Evolutionary conservation across 2,113 vertebrate genomes (phyloP).

Genomic region (Carlito syrichta): DNA sequence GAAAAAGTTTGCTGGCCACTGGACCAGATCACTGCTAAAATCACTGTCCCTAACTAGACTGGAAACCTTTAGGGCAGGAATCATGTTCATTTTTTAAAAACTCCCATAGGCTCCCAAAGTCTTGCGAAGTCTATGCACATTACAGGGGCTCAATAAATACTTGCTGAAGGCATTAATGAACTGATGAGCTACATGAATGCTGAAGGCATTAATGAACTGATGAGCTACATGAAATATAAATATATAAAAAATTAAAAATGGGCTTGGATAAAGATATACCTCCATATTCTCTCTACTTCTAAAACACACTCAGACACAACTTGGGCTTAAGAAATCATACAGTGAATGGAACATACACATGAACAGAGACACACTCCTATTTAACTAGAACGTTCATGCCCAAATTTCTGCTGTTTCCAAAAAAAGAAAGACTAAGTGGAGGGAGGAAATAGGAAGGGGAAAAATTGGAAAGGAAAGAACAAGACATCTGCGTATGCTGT

Average conservation of each 20-base stretch:
- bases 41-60: neutral
- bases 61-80: neutral
- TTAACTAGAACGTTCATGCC: neutral
- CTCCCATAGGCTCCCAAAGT: neutral
- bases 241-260: neutral
- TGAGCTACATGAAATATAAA: neutral
- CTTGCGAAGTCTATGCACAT: neutral
- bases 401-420: neutral
- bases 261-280: neutral
- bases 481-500: neutral
- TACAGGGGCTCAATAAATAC: neutral
- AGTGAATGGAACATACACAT: neutral
- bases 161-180: neutral
- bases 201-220: neutral
- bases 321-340: neutral
- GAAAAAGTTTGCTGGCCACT: neutral
- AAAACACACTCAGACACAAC: neutral
- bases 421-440: slow-evolving; percentile 7
- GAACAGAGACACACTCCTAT: neutral
- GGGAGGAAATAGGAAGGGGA: neutral
- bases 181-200: neutral
- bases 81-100: neutral
- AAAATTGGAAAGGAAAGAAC: neutral
- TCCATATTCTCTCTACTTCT: neutral
- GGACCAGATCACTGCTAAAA: neutral